Evolutionary conservation across 2,797 vertebrate species (phyloP), one percentile per base, ranked within the genome.

Genomic region (Danio kyathit): DNA sequence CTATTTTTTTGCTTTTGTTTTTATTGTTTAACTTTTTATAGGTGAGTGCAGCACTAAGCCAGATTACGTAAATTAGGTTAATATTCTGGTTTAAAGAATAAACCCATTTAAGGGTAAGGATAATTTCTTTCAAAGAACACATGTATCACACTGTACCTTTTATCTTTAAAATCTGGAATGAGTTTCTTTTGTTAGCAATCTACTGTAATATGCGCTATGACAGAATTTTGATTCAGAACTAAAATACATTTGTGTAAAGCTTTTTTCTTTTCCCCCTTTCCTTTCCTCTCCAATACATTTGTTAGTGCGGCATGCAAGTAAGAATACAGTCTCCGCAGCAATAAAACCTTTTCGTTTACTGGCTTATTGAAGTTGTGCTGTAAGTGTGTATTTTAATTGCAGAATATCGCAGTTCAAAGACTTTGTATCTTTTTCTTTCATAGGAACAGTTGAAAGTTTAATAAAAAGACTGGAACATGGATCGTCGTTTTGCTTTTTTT

Each of bases 1-100:
- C 73, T 81, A 82, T 44, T 70, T 76, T 76, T 85, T 79, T 77
- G 81, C 76, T 29, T 75, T 87, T 88, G 82, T 87, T 89, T 86
- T 89, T 82, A 81, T 85, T 88, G 79, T 87, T 80, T 84, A 81
- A 56, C 71, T 19, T 74, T 86, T 65, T 57, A 66, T 84, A 72
- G 81, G 13, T 83, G 40, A 72, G 61, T 74, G 46, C 70, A 64
- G 43, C 76, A 75, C 69, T 81, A 82, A 78, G 59, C 71, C 60
- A 81, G 69, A 75, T 41, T 65, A 77, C 76, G 67, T 67, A 16
- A 85, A 75, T 76, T 84, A 72, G 52, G 44, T 83, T 79, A 59
- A 65, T 5, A 46, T 86, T 80, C 66, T 82, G 69, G 76, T 74
- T 76, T 73, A 40, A 54, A 49, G 52, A 40, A 67, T 29, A 16